phyloP scores from a whole-genome alignment of 1,140 invertebrate genomes.

The Drosophila subpulchrella region DNA sequence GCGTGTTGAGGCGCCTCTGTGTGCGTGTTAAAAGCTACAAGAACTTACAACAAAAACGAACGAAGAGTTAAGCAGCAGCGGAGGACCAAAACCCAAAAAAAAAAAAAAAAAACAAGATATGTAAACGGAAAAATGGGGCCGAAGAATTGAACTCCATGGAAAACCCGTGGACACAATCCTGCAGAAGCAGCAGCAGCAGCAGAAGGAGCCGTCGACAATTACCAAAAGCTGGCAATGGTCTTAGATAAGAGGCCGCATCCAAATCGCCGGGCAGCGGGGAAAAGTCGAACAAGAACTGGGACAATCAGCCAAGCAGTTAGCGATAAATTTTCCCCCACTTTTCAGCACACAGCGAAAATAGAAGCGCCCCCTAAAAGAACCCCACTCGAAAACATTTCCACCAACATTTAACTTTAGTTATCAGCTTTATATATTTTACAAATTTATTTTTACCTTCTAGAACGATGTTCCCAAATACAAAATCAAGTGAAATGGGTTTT shows the following conservation, averaged over 20 bases:
- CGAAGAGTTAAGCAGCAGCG: constrained; percentile 17
- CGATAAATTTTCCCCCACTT: constrained; percentile 36
- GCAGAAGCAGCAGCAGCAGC: not conserved
- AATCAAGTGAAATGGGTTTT: too few relatives aligned
- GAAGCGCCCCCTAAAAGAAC: not conserved
- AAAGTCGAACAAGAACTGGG: constrained; percentile 33
- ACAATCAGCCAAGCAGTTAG: constrained; percentile 45
- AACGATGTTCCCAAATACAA: too few relatives aligned
- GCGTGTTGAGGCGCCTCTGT: constrained; percentile 60
- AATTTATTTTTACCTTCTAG: too few relatives aligned
- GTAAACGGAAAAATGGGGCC: not conserved
- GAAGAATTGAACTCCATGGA: constrained; percentile 12
- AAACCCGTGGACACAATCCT: constrained; percentile 12
- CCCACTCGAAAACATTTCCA: too few relatives aligned
- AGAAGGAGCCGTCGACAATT: constrained; percentile 29
- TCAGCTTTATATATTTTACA: too few relatives aligned
- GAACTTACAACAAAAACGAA: constrained; percentile 49
- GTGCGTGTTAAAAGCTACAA: constrained; percentile 77
- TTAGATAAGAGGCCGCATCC: constrained; percentile 42
- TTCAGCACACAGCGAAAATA: constrained; percentile 9
- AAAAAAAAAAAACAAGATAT: constrained; percentile 24
- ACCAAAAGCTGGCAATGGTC: constrained; percentile 39
- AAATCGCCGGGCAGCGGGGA: constrained; percentile 13
- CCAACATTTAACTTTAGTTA: too few relatives aligned
- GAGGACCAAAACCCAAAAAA: constrained; percentile 24